Evolutionary conservation across 2,888 invertebrate species (phyloP), one percentile per base, ranked within the genome.

Genomic region (Brassicogethes aeneus): DNA sequence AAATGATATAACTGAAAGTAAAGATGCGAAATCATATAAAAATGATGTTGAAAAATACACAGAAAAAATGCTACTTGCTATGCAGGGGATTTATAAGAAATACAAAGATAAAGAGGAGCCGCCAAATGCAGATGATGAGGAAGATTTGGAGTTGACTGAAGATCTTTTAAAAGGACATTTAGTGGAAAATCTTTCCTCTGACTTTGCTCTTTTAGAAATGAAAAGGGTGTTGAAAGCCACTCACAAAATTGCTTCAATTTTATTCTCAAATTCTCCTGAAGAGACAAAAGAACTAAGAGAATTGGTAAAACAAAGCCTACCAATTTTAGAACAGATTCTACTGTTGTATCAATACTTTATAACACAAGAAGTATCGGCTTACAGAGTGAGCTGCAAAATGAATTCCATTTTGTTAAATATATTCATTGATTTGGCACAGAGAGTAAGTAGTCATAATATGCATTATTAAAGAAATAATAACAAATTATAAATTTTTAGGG

Each of bases 321-420:
- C 91, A 1, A 69, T 93, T 16, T 65, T 95, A 40, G 79, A 87
- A 42, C 92, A 93, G 66, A 82, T 84, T 37, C 68, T 77, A 35
- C 62, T 83, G 14, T 71, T 92, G 36, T 78, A 80, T 2, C 85
- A 91, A 60, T 92, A 82, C 62, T 85, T 86, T 55, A 64, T 93
- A 3, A 79, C 82, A 1, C 84, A 88, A 52, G 82, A 85, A 61
- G 75, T 91, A 2, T 80, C 83, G 0, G 76, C 83, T 0, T 86
- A 90, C 57, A 77, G 90, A 52, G 75, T 85, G 0, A 80, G 84
- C 0, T 81, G 84, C 51, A 94, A 94, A 70, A 79, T 94, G 70
- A 70, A 86, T 3, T 86, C 88, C 0, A 76, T 91, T 2, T 72
- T 95, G 41, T 65, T 92, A 39, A 85, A 82, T 45, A 80, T 93